A percentile compares a stretch with the other conserved stretches of the same genome.
These are phyloP conservation scores for Dromaius novaehollandiae DNA, from an alignment of 2,113 vertebrate species.

Conservation along the genomic window DNA sequence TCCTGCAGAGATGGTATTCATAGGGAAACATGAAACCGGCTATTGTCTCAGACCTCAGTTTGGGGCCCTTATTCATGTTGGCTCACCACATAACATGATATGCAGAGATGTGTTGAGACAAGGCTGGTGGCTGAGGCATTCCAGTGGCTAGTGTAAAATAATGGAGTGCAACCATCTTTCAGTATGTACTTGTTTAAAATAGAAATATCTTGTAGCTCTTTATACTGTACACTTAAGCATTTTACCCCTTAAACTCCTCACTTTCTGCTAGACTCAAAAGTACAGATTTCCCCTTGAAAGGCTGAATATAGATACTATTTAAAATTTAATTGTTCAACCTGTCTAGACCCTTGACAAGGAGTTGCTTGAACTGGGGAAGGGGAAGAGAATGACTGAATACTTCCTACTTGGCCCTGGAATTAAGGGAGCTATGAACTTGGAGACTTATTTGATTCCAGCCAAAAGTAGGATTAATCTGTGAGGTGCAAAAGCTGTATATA, in stretches of 20 bases:
- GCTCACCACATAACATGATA: neutral
- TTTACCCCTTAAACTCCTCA: neutral
- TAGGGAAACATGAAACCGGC: too few species aligned
- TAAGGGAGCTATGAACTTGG: neutral
- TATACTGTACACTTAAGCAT: too few species aligned
- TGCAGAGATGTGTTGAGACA: neutral
- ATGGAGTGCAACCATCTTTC: neutral
- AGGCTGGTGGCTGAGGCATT: neutral
- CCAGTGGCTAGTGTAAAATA: neutral
- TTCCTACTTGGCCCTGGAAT: neutral
- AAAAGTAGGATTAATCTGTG: too few species aligned
- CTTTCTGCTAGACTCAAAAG: neutral
- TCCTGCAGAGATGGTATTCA: neutral
- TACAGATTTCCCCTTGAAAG: neutral
- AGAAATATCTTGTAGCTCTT: neutral
- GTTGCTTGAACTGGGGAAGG: neutral
- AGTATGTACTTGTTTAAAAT: neutral
- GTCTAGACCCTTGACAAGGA: neutral
- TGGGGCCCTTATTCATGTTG: neutral
- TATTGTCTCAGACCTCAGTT: neutral
- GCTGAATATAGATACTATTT: neutral
- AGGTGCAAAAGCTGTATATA: constrained; percentile 20
- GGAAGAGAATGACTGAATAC: neutral
- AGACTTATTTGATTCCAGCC: too few species aligned
- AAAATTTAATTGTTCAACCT: neutral